Base-by-base conservation (phyloP, 2,888 invertebrate genomes). In the Odontomyia ornata region DNA sequence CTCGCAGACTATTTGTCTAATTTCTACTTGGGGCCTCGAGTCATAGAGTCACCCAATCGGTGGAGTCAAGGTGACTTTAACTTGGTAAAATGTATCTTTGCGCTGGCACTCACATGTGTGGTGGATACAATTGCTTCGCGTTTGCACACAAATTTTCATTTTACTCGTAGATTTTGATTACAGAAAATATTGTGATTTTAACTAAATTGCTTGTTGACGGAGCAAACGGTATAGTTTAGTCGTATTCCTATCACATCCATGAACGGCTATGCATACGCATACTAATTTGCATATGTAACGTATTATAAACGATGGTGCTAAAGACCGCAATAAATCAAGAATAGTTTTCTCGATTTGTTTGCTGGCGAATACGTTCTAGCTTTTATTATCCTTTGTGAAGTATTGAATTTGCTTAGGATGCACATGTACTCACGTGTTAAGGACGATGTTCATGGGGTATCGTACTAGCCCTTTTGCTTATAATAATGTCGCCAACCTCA, bases 31-130 rank as follows among this genome's bases (percentile, higher is more conserved):
- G 43, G 43, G n/a, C n/a, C 15, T 67, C 64, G 28, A 67, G 30
- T n/a, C 36, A 36, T n/a, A n/a, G 36, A 36, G 3, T 36, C 67
- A 67, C 23, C 21, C 57, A 60, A 60, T 60, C 57, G 57, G 25
- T 13, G 57, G 25, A 67, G 21, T 67, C 67, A 67, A 67, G 67
- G 67, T 43, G 43, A 21, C 67, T 23, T 60, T 60, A 60, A 11
- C 21, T 60, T 9, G 2, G 57, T 25, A 60, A 23, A 60, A 60
- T 25, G 25, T 11, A 60, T 60, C 11, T 23, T 25, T n/a, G n/a
- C n/a, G n/a, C 25, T n/a, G 57, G 52, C 18, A 52, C 18, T 52
- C 15, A 52, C 52, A n/a, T 36, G 36, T 36, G 15, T 2, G n/a
- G n/a, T n/a, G 52, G n/a, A 13, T 18, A 15, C 52, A 52, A 15